phyloP scores from a whole-genome alignment of 2,113 vertebrate genomes.

The Aepyceros melampus region DNA sequence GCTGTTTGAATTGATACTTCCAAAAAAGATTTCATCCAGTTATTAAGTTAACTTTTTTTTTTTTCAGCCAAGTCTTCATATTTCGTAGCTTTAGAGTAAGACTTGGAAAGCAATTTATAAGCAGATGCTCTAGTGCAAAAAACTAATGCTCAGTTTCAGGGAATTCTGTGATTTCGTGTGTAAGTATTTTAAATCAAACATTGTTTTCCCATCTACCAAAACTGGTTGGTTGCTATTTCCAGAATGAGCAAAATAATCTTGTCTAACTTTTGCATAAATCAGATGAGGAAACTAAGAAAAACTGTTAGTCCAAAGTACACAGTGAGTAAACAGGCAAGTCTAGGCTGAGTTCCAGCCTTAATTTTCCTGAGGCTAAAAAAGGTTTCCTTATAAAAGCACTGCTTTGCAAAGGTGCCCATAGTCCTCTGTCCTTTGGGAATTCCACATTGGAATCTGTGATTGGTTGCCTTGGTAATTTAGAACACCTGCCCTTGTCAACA shows the following conservation, averaged over 20 bases:
- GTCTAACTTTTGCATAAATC: background rate
- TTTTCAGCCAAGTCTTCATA: background rate
- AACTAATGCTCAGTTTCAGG: background rate
- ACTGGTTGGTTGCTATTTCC: background rate
- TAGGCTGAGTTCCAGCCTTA: background rate
- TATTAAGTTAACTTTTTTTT: background rate
- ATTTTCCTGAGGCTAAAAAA: background rate
- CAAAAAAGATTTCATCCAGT: background rate
- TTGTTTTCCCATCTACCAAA: background rate
- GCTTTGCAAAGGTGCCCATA: background rate
- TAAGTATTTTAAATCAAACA: background rate
- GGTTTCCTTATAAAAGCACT: background rate
- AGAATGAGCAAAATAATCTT: background rate
- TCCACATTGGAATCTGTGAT: background rate
- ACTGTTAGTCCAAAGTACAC: background rate
- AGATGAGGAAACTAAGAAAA: background rate
- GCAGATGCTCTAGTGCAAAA: background rate
- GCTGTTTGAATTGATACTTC: background rate
- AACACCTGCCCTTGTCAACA: background rate
- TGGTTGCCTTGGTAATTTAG: background rate
- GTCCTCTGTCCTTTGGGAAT: background rate
- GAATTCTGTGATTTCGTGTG: background rate
- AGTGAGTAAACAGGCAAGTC: background rate
- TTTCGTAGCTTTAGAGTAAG: background rate
- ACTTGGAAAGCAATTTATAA: background rate